A percentile compares a stretch with the other conserved stretches of the same genome.
Conservation (phyloP, 2,113 vertebrate species). For the Orthonyx spaldingii region DNA sequence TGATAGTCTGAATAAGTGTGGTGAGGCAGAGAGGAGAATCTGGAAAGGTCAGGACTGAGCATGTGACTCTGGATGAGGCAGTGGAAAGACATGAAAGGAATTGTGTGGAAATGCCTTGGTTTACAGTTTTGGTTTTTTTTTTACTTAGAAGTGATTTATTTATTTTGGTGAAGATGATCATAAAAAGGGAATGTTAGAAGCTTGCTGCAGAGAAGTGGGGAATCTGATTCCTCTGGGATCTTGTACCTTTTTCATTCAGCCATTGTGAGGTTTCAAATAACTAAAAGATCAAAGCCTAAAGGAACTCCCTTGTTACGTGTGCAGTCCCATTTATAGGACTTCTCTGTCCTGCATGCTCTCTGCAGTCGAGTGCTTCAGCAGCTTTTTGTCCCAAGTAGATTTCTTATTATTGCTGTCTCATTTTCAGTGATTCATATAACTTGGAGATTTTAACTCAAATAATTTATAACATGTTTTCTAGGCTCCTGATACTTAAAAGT, state of each 20-base stretch:
- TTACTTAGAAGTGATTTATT: conserved; percentile 25
- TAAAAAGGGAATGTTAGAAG: conserved; percentile 28
- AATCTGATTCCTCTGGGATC: conserved; percentile 45
- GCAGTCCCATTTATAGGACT: background rate
- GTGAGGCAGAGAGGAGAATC: conserved; percentile 62
- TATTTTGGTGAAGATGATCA: conserved; percentile 38
- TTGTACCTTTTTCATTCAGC: conserved; percentile 30
- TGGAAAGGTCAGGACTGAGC: conserved; percentile 68
- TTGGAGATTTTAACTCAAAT: conserved; percentile 11
- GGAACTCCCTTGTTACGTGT: background rate
- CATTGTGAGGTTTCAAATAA: conserved; percentile 42
- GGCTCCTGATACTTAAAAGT: background rate
- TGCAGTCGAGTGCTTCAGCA: background rate
- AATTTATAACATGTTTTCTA: background rate
- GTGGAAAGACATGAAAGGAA: conserved; percentile 62
- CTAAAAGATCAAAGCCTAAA: conserved; percentile 42
- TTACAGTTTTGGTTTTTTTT: conserved; percentile 5
- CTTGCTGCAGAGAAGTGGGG: background rate
- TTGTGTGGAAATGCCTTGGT: conserved; percentile 37
- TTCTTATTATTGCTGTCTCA: background rate
- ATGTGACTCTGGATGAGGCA: conserved; percentile 38
- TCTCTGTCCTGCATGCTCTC: background rate
- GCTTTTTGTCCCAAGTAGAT: background rate
- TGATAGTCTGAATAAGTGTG: conserved; percentile 70
- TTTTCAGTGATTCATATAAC: background rate